Evolutionary conservation across 2,797 vertebrate genomes (phyloP).

Genomic region (Hemibagrus guttatus): DNA sequence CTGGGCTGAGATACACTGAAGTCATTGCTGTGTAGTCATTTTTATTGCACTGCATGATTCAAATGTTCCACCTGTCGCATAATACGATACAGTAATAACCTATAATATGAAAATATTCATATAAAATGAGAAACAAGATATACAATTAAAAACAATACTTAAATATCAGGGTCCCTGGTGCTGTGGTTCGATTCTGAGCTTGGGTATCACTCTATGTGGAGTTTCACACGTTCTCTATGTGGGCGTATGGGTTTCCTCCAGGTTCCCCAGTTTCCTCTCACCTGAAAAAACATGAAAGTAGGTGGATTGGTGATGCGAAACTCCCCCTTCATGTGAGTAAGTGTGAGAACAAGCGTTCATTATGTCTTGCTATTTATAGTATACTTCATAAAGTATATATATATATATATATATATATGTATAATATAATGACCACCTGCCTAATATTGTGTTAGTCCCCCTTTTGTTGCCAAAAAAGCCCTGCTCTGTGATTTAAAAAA

Average conservation of each 20-base stretch:
- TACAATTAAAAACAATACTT: background rate
- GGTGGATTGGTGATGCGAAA: background rate
- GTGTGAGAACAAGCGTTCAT: background rate
- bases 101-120: background rate
- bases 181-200: background rate
- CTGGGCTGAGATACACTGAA: background rate
- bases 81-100: background rate
- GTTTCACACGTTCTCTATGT: background rate
- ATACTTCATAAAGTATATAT: too few relatives aligned
- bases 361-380: background rate
- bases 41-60: background rate
- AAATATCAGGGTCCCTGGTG: background rate
- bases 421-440: too few relatives aligned
- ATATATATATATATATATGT: too few relatives aligned
- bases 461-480: too few relatives aligned
- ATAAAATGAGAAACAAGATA: background rate
- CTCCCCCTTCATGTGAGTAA: background rate
- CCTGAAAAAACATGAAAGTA: background rate
- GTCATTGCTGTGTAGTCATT: background rate
- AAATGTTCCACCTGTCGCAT: background rate
- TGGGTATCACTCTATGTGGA: background rate
- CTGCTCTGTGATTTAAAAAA: too few relatives aligned
- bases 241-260: background rate
- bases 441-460: too few relatives aligned
- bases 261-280: background rate